These are phyloP conservation scores for Habrosyne pyritoides DNA, from an alignment of 2,888 invertebrate genomes.

Conservation along the genomic window DNA sequence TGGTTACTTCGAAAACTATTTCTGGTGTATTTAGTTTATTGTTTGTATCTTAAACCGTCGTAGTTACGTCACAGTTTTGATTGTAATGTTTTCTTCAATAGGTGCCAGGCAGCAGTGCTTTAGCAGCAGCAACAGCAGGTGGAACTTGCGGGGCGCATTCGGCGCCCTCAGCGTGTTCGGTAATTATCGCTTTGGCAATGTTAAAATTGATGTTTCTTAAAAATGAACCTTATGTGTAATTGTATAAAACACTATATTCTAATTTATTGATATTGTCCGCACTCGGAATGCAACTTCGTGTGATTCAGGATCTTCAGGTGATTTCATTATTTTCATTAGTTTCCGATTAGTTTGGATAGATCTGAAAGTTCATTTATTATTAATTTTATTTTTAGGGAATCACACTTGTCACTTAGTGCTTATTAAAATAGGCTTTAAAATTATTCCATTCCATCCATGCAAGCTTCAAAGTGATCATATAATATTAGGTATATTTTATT, in stretches of 20 bases:
- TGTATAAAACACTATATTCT: background rate
- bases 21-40: background rate
- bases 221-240: slow-evolving; percentile 10
- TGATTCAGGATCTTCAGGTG: slow-evolving; percentile 1
- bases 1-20: background rate
- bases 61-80: background rate
- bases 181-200: slow-evolving; percentile 50
- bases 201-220: slow-evolving; percentile 6
- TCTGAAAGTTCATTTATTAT: background rate
- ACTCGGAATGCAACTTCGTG: slow-evolving; percentile 3
- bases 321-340: slow-evolving; percentile 1
- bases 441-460: background rate
- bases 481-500: background rate
- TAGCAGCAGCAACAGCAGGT: slow-evolving; percentile 73
- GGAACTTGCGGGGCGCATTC: slow-evolving; percentile 76
- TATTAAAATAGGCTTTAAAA: background rate
- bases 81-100: slow-evolving; percentile 30
- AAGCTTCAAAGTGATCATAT: background rate
- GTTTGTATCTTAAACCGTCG: background rate
- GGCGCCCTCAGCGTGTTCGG: slow-evolving; percentile 78
- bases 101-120: slow-evolving; percentile 79
- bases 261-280: slow-evolving; percentile 1
- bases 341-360: background rate
- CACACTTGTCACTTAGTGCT: background rate
- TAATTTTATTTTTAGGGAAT: background rate